phyloP scores from a whole-genome alignment of 2,888 invertebrate genomes.

The Tetramorium bicarinatum region DNA sequence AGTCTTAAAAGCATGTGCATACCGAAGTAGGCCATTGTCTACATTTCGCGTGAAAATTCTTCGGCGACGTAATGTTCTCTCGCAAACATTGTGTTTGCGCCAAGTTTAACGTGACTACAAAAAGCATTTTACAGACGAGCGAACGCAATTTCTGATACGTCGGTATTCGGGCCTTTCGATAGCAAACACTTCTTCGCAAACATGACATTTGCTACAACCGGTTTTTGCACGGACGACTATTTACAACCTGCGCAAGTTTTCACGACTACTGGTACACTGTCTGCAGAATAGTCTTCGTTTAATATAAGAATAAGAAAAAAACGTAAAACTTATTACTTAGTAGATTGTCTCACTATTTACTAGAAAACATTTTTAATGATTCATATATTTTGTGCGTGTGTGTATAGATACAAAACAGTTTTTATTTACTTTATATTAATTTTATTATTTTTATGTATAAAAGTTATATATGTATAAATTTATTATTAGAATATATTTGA shows the following conservation, averaged over 20 bases:
- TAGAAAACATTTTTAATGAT: background rate
- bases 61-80: background rate
- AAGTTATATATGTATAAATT: background rate
- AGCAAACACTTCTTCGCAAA: slow-evolving; percentile 51
- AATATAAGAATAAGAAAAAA: background rate
- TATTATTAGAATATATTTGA: slow-evolving; percentile 1
- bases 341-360: background rate
- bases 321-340: background rate
- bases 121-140: slow-evolving; percentile 32
- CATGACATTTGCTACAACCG: slow-evolving; percentile 57
- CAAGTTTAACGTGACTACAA: slow-evolving; percentile 21
- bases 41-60: slow-evolving; percentile 27
- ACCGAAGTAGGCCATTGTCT: slow-evolving; percentile 40
- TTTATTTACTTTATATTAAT: background rate
- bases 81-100: slow-evolving; percentile 29
- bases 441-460: background rate
- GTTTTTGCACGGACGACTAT: slow-evolving; percentile 40
- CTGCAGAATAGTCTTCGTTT: background rate
- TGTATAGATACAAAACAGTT: background rate
- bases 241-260: slow-evolving; percentile 39
- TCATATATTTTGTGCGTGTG: background rate
- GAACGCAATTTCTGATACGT: slow-evolving; percentile 40
- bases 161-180: slow-evolving; percentile 45
- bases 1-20: slow-evolving; percentile 22
- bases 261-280: slow-evolving; percentile 2